Evolutionary conservation across 2,113 vertebrate genomes (phyloP), one percentile per base, ranked within the genome.

Genomic region (Oenanthe oenanthe): DNA sequence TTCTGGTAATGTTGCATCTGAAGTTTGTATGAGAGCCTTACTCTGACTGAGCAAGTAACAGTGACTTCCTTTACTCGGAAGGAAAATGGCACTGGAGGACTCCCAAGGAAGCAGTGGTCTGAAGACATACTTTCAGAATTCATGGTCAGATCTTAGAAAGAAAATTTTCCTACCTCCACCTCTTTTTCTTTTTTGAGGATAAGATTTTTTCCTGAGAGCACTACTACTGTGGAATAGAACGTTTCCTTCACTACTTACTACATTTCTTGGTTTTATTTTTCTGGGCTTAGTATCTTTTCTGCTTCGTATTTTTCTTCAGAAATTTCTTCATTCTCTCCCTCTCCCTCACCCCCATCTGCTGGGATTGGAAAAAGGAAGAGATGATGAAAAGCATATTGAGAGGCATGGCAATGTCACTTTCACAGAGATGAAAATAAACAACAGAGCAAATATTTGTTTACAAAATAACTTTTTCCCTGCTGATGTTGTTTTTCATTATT

Each of bases 121-220:
- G 29, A 84, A 86, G 61, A 71, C 3, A 13, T 20, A 22, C 24
- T 91, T 68, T 57, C 25, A 72, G 48, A 85, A 92, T 32, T 48
- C 10, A 22, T 18, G 8, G 36, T 65, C 54, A 70, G 51, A 92
- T 53, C 6, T 56, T 61, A n/a, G 12, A 22, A 82, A 8, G 7
- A 36, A 7, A 7, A 10, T 42, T 42, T 81, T 1, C 67, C 17
- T 36, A 2, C 3, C 1, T 13, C 8, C 3, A 5, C 5, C 2
- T 10, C 26, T 26, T 75, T 58, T 45, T 34, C 17, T 51, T 65
- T 51, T 56, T 67, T 58, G 17, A 88, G 6, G 10, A 42, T 32
- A 47, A 54, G 11, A 50, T 53, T 79, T 86, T 86, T 93, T 80
- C 21, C 51, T 36, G 5, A 50, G 10, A 89, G 6, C 4, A 65